A percentile compares a stretch with the other conserved stretches of the same genome.
Evolutionary conservation across 2,888 invertebrate genomes (phyloP).

Genomic region (Mellilla xanthometata): DNA sequence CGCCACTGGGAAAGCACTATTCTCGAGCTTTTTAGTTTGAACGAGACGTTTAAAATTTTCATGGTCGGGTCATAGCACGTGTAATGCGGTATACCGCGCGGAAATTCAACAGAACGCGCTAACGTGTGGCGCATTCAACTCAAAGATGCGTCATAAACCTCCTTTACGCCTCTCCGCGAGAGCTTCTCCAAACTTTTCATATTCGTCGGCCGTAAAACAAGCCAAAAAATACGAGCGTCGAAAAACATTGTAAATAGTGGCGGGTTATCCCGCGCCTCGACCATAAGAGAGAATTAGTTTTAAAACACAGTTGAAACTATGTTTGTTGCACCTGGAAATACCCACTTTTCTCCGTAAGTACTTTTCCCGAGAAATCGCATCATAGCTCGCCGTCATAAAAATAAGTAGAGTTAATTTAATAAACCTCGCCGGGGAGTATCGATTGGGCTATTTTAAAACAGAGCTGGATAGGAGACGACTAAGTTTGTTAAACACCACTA

Average conservation of each 20-base stretch:
- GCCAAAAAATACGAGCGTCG: slow-evolving; percentile 79
- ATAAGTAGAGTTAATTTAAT: slow-evolving; percentile 47
- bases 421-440: slow-evolving; percentile 19
- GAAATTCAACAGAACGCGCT: slow-evolving; percentile 66
- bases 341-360: slow-evolving; percentile 52
- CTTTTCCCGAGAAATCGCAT: slow-evolving; percentile 30
- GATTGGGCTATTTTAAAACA: slow-evolving; percentile 1
- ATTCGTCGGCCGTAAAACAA: slow-evolving; percentile 77
- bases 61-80: slow-evolving; percentile 77
- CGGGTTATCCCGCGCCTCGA: slow-evolving; percentile 66
- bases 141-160: slow-evolving; percentile 80
- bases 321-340: slow-evolving; percentile 65
- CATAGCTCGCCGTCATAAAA: slow-evolving; percentile 42
- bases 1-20: slow-evolving; percentile 38
- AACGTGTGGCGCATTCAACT: slow-evolving; percentile 75
- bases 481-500: slow-evolving; percentile 26
- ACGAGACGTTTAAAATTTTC: slow-evolving; percentile 73
- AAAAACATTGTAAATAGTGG: slow-evolving; percentile 80
- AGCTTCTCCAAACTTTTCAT: slow-evolving; percentile 81
- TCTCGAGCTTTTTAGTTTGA: slow-evolving; percentile 57
- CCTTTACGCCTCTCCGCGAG: slow-evolving; percentile 75
- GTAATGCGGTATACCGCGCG: slow-evolving; percentile 70
- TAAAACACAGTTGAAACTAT: slow-evolving; percentile 73
- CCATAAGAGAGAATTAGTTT: slow-evolving; percentile 70
- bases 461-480: not conserved